Evolutionary conservation across 2,888 invertebrate genomes (phyloP).

Genomic region (Lomographa bimaculata): DNA sequence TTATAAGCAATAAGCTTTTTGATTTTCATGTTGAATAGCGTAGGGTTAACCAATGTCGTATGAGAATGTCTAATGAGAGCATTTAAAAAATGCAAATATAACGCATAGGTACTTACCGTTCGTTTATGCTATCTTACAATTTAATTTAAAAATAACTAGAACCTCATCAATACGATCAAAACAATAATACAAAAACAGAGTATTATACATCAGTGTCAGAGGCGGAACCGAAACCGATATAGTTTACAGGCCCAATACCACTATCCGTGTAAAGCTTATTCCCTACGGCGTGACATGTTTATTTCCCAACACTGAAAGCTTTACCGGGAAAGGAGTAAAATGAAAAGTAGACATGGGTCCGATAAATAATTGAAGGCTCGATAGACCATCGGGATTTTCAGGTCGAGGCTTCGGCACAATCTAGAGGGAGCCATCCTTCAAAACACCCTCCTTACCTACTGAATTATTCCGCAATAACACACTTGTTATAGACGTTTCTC

Average conservation of each 20-base stretch:
- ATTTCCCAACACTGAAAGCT: constrained; percentile 67
- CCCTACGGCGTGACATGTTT: constrained; percentile 73
- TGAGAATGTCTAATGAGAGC: too few species aligned
- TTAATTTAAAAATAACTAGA: too few species aligned
- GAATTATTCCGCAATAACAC: constrained; percentile 83
- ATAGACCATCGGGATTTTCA: constrained; percentile 78
- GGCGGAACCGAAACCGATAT: constrained; percentile 46
- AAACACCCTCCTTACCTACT: constrained; percentile 72
- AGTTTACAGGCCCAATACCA: constrained; percentile 59
- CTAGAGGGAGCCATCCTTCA: constrained; percentile 80
- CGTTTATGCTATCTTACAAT: too few species aligned
- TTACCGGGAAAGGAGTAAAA: constrained; percentile 76
- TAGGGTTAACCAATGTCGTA: too few species aligned
- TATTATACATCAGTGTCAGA: constrained; percentile 57
- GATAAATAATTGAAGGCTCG: constrained; percentile 83
- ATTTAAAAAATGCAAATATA: too few species aligned
- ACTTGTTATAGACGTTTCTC: constrained; percentile 82
- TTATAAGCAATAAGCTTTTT: too few species aligned
- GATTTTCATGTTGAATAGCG: too few species aligned
- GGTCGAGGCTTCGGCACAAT: constrained; percentile 57
- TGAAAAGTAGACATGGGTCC: constrained; percentile 83
- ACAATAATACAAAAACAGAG: too few species aligned
- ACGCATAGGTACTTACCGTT: too few species aligned
- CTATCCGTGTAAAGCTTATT: constrained; percentile 63
- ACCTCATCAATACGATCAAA: too few species aligned